A percentile compares a stretch with the other conserved stretches of the same genome.
Conservation (phyloP, 2,113 vertebrate species). For the human (Homo sapiens) region DNA sequence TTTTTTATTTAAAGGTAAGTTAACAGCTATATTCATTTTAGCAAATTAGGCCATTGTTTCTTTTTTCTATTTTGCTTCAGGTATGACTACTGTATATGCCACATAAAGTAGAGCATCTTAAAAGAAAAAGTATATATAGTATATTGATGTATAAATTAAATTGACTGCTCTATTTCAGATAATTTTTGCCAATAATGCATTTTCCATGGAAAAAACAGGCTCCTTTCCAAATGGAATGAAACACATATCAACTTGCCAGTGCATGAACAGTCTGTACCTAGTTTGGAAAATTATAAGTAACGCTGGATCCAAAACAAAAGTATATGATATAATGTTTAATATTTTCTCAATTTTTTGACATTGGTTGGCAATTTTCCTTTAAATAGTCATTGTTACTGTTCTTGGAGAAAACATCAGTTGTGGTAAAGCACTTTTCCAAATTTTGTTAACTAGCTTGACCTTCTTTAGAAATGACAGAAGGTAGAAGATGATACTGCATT, state of each 20-base stretch:
- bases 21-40: not conserved
- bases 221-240: not conserved
- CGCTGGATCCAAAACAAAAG: not conserved
- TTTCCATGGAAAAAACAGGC: not conserved
- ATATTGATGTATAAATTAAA: not conserved
- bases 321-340: not conserved
- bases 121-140: not conserved
- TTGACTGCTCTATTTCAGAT: not conserved
- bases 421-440: not conserved
- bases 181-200: not conserved
- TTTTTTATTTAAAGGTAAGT: constrained; percentile 20
- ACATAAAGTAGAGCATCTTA: not conserved
- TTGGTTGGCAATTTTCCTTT: not conserved
- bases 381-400: not conserved
- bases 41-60: not conserved
- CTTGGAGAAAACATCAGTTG: not conserved
- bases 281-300: constrained; percentile 1
- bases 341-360: not conserved
- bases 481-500: not conserved
- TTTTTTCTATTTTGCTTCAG: not conserved
- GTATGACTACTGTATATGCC: not conserved
- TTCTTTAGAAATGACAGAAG: not conserved
- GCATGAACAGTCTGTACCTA: not conserved
- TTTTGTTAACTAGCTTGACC: not conserved
- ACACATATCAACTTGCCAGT: not conserved